These are phyloP conservation scores for Mesochorus sp. DNA, from an alignment of 2,888 invertebrate genomes.

Conservation along the genomic window DNA sequence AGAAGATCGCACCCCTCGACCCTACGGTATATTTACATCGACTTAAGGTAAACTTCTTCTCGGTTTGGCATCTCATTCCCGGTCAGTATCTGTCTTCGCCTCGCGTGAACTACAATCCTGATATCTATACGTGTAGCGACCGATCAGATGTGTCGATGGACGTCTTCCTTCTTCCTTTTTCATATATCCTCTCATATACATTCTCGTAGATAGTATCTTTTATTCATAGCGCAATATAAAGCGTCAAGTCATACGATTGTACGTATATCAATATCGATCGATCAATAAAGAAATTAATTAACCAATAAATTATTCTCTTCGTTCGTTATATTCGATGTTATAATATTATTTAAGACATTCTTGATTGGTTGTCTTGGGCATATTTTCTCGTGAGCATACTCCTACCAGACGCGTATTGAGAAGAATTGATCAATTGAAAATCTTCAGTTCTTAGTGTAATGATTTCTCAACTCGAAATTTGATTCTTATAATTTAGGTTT, in stretches of 20 bases:
- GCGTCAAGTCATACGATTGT: neutral
- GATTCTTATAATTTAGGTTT: too few relatives aligned
- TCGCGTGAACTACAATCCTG: constrained; percentile 55
- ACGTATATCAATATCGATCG: neutral
- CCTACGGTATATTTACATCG: constrained; percentile 76
- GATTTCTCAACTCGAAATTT: too few relatives aligned
- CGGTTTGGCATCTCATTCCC: constrained; percentile 69
- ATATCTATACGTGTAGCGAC: constrained; percentile 50
- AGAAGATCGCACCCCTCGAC: constrained; percentile 2
- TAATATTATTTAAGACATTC: too few relatives aligned
- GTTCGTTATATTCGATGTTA: too few relatives aligned
- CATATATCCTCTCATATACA: too few relatives aligned
- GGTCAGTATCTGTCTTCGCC: constrained; percentile 80
- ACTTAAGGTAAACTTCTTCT: constrained; percentile 77
- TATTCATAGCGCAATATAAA: constrained; percentile 1
- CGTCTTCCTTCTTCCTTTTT: constrained; percentile 70
- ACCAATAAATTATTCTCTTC: too few relatives aligned
- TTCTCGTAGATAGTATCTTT: too few relatives aligned
- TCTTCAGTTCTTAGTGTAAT: too few relatives aligned
- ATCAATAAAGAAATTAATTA: neutral
- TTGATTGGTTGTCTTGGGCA: too few relatives aligned
- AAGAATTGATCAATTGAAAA: too few relatives aligned
- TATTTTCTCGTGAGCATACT: too few relatives aligned
- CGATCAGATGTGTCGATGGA: constrained; percentile 67
- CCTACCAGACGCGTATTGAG: too few relatives aligned